Evolutionary conservation across 2,888 invertebrate species (phyloP).

Genomic region (Drosophila birchii): DNA sequence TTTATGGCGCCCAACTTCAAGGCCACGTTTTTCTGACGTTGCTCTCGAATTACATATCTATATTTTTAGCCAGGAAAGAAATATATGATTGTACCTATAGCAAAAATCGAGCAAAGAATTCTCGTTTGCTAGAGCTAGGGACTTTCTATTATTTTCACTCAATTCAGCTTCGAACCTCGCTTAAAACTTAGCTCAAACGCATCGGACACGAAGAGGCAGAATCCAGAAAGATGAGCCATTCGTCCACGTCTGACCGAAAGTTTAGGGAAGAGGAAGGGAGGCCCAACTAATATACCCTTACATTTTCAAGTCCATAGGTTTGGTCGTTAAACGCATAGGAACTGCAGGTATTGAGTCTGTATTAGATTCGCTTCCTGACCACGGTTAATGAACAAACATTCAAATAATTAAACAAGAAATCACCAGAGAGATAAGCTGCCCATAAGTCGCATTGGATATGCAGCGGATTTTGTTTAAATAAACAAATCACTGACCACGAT

Average conservation of each 20-base stretch:
- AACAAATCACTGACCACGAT: background rate
- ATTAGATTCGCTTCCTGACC: background rate
- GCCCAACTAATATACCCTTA: background rate
- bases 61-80: background rate
- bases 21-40: background rate
- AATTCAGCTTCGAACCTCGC: background rate
- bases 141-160: background rate
- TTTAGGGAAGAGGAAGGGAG: background rate
- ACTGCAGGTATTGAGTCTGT: background rate
- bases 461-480: background rate
- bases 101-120: background rate
- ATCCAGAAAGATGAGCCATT: background rate
- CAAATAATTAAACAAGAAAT: background rate
- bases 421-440: background rate
- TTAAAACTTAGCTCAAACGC: background rate
- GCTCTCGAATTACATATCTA: background rate
- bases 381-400: background rate
- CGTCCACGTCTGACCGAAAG: background rate
- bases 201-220: background rate
- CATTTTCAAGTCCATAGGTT: background rate
- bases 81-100: background rate
- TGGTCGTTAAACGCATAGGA: constrained; percentile 2
- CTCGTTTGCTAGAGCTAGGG: background rate
- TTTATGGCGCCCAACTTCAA: background rate
- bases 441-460: background rate